A percentile compares a stretch with the other conserved stretches of the same genome.
Evolutionary conservation across 2,888 invertebrate genomes (phyloP).

Genomic region (Lasioglossum figueresi): DNA sequence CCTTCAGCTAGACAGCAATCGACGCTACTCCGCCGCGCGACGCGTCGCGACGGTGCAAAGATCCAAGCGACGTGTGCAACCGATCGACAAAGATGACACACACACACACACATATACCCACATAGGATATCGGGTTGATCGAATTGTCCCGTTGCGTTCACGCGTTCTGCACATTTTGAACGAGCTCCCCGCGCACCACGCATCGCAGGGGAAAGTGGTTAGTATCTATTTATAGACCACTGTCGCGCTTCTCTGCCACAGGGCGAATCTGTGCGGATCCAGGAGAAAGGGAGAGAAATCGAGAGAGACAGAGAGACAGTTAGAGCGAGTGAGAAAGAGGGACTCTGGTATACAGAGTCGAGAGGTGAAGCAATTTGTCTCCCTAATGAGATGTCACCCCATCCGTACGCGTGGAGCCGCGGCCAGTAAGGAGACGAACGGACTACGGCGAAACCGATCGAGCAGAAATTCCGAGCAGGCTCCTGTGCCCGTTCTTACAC

Average conservation of each 20-base stretch:
- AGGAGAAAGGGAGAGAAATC: not conserved
- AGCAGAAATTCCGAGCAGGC: slow-evolving; percentile 67
- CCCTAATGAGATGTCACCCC: slow-evolving; percentile 84
- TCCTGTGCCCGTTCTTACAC: slow-evolving; percentile 37
- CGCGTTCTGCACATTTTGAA: slow-evolving; percentile 59
- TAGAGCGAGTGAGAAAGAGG: slow-evolving; percentile 17
- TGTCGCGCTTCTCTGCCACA: slow-evolving; percentile 48
- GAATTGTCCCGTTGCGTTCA: slow-evolving; percentile 46
- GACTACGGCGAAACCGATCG: slow-evolving; percentile 69
- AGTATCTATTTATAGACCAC: slow-evolving; percentile 70
- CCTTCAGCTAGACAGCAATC: not conserved
- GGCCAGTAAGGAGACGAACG: slow-evolving; percentile 70
- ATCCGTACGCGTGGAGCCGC: slow-evolving; percentile 71
- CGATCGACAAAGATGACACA: not conserved
- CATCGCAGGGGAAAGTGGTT: slow-evolving; percentile 54
- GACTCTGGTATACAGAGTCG: slow-evolving; percentile 63
- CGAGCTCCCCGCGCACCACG: slow-evolving; percentile 39
- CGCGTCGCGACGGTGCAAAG: not conserved
- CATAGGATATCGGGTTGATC: slow-evolving; percentile 25
- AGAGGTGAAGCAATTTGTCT: slow-evolving; percentile 84
- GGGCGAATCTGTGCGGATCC: slow-evolving; percentile 20
- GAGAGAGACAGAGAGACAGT: not conserved
- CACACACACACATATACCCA: not conserved
- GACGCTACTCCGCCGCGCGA: not conserved
- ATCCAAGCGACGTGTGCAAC: slow-evolving; percentile 4